Conservation (phyloP, 2,888 invertebrate genomes). For the Hypena proboscidalis region DNA sequence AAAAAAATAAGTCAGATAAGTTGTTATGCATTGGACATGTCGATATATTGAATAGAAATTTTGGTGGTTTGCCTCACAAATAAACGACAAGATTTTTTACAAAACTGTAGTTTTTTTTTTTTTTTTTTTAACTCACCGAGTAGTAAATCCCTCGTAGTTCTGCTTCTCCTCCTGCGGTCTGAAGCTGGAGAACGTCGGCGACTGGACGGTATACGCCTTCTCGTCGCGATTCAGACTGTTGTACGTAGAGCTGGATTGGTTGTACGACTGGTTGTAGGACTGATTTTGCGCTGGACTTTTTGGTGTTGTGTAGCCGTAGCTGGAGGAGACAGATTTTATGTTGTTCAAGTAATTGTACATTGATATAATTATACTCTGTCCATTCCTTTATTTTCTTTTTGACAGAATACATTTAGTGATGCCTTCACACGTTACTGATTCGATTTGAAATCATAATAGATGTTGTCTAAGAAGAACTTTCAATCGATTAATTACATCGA, state of each 20-base stretch:
- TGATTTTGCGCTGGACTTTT: constrained; percentile 28
- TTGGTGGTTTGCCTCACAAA: too few relatives aligned
- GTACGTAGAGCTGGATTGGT: constrained; percentile 43
- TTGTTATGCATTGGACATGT: too few relatives aligned
- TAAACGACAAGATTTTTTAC: too few relatives aligned
- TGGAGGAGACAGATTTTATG: too few relatives aligned
- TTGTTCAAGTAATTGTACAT: too few relatives aligned
- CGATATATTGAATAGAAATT: too few relatives aligned
- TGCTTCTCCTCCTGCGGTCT: constrained; percentile 76
- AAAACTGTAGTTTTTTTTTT: background rate
- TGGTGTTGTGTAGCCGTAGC: constrained; percentile 31
- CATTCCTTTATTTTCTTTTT: background rate
- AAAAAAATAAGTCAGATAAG: background rate
- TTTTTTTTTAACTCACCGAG: constrained; percentile 78
- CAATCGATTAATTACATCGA: too few relatives aligned
- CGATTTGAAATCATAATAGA: too few relatives aligned
- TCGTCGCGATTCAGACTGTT: constrained; percentile 48
- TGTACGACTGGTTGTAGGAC: constrained; percentile 25
- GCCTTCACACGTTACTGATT: too few relatives aligned
- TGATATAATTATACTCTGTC: background rate
- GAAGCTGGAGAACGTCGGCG: constrained; percentile 76
- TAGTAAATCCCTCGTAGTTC: constrained; percentile 88
- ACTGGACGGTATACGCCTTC: constrained; percentile 63
- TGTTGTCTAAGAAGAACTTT: too few relatives aligned
- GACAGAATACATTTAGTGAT: too few relatives aligned